These are phyloP conservation scores for Mobula hypostoma DNA, from an alignment of 2,113 vertebrate genomes.

Conservation along the genomic window DNA sequence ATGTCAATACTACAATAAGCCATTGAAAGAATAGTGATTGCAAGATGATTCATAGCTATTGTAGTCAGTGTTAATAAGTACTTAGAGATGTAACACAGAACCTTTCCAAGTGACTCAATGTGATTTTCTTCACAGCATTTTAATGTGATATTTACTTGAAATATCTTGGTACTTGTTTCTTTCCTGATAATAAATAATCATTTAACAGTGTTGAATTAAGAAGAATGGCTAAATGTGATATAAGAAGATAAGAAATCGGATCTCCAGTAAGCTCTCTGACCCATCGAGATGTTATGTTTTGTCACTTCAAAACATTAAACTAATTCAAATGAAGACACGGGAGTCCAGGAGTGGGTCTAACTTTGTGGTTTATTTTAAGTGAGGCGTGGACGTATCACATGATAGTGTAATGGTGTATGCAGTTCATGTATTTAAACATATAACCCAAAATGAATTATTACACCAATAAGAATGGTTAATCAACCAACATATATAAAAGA, in stretches of 20 bases:
- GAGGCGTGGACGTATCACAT: too few relatives aligned
- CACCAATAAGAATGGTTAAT: too few relatives aligned
- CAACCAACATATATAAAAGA: too few relatives aligned
- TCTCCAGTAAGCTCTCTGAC: too few relatives aligned
- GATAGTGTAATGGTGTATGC: too few relatives aligned
- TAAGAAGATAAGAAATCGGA: not conserved
- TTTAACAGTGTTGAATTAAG: not conserved
- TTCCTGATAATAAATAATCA: conserved; percentile 6
- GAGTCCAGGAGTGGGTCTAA: too few relatives aligned
- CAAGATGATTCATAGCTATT: not conserved
- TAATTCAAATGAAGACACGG: too few relatives aligned
- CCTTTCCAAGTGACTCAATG: not conserved
- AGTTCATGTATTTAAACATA: too few relatives aligned
- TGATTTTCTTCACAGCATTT: conserved; percentile 9
- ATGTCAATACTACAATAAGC: not conserved
- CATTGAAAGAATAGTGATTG: not conserved
- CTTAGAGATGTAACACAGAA: not conserved
- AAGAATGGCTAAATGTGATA: not conserved
- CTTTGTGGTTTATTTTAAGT: too few relatives aligned
- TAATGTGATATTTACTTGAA: not conserved
- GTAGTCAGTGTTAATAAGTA: not conserved
- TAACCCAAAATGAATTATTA: too few relatives aligned
- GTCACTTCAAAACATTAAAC: too few relatives aligned
- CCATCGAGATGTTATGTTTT: too few relatives aligned
- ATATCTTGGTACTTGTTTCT: not conserved